Conservation (phyloP, 2,888 invertebrate genomes). For the Trachelus stipa region DNA sequence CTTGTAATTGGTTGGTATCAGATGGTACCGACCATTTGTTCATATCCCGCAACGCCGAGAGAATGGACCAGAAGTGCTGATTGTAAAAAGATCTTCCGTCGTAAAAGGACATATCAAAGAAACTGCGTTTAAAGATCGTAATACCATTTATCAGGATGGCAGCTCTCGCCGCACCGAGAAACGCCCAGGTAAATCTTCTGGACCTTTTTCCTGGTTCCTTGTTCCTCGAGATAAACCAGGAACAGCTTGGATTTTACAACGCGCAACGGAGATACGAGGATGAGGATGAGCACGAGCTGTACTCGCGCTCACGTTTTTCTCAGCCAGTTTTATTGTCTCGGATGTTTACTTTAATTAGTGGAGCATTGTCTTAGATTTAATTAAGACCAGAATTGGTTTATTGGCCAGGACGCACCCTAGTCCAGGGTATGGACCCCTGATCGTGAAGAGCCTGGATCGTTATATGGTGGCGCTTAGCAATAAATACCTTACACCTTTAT, state of each 20-base stretch:
- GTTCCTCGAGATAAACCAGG: constrained; percentile 7
- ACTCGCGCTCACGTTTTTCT: constrained; percentile 9
- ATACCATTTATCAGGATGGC: background rate
- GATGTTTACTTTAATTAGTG: constrained; percentile 61
- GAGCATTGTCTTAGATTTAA: constrained; percentile 59
- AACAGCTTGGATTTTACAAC: constrained; percentile 5
- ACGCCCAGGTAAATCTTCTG: constrained; percentile 5
- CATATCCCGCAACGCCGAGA: background rate
- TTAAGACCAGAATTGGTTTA: constrained; percentile 63
- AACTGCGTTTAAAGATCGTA: constrained; percentile 8
- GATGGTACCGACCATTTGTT: background rate
- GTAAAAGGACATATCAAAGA: background rate
- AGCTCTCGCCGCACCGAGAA: background rate
- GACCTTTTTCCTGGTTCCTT: too few relatives aligned
- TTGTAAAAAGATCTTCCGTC: background rate
- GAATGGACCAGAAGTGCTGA: background rate
- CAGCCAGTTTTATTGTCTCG: constrained; percentile 47
- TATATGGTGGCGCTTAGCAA: constrained; percentile 47
- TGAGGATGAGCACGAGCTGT: background rate
- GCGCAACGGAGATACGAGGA: background rate
- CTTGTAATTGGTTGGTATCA: background rate
- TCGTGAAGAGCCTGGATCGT: constrained; percentile 36
- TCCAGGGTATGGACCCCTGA: constrained; percentile 1
- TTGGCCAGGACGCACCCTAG: constrained; percentile 35
- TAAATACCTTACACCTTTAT: constrained; percentile 55